Conservation (phyloP, 1,140 invertebrate species). For the Monomorium pharaonis region DNA sequence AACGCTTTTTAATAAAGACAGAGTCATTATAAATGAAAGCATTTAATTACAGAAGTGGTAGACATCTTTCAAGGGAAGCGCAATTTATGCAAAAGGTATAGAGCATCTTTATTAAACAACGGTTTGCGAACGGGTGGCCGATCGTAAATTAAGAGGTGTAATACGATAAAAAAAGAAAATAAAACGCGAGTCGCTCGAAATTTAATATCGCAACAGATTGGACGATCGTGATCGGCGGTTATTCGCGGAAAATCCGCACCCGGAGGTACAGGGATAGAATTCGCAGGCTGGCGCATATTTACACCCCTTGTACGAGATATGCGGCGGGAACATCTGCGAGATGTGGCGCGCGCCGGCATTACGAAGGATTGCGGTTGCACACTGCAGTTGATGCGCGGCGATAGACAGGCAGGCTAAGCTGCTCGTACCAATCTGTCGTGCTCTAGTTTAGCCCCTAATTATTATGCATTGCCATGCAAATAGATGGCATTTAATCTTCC, state of each 20-base stretch:
- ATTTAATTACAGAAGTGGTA: neutral
- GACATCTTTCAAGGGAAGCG: neutral
- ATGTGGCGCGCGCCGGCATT: slow-evolving; percentile 4
- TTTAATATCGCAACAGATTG: slow-evolving; percentile 18
- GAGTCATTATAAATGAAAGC: neutral
- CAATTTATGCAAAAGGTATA: neutral
- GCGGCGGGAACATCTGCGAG: slow-evolving; percentile 39
- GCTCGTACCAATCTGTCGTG: slow-evolving; percentile 29
- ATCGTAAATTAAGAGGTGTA: neutral
- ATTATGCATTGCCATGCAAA: slow-evolving; percentile 79
- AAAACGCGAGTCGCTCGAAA: neutral
- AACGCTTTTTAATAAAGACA: neutral
- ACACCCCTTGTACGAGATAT: slow-evolving; percentile 20
- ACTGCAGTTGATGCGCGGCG: slow-evolving; percentile 28
- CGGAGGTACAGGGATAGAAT: neutral
- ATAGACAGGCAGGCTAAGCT: slow-evolving; percentile 30
- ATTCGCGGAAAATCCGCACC: slow-evolving; percentile 13
- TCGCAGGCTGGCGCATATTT: slow-evolving; percentile 36
- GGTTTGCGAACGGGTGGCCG: neutral
- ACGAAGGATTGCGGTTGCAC: slow-evolving; percentile 52
- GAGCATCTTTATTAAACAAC: neutral
- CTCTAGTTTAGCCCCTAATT: slow-evolving; percentile 71
- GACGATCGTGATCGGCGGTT: slow-evolving; percentile 31
- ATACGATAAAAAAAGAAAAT: neutral
- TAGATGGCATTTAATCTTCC: slow-evolving; percentile 74